Conservation (phyloP, 2,888 invertebrate genomes). For the Andrena fulva region DNA sequence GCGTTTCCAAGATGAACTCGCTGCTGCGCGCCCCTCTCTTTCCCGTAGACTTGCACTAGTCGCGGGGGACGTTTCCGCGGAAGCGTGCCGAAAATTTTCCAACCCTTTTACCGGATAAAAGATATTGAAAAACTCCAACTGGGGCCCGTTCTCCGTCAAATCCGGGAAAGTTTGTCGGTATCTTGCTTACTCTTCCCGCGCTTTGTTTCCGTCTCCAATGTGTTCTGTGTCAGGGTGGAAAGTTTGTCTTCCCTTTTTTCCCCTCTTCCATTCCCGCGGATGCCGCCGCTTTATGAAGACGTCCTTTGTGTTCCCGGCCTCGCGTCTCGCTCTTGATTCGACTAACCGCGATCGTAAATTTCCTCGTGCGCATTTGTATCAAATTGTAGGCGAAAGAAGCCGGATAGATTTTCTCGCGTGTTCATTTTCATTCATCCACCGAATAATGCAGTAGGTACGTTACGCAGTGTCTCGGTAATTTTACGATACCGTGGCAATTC, state of each 20-base stretch:
- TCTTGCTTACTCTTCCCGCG: slow-evolving; percentile 31
- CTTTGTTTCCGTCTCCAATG: slow-evolving; percentile 55
- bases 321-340: neutral
- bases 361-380: too few species aligned
- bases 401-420: too few species aligned
- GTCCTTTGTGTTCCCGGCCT: neutral
- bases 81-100: slow-evolving; percentile 45
- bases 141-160: slow-evolving; percentile 27
- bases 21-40: neutral
- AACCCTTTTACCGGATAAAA: slow-evolving; percentile 56
- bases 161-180: slow-evolving; percentile 30
- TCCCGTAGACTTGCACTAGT: slow-evolving; percentile 34
- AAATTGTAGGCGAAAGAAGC: too few species aligned
- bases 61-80: neutral
- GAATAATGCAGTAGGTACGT: too few species aligned
- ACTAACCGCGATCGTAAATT: neutral
- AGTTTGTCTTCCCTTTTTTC: slow-evolving; percentile 21
- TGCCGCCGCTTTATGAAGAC: neutral
- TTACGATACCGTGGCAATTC: too few species aligned
- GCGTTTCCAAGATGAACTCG: slow-evolving; percentile 68
- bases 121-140: slow-evolving; percentile 48
- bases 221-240: slow-evolving; percentile 34
- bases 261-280: neutral
- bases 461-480: too few species aligned
- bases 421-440: too few species aligned